Percentiles rank a stretch among this genome's conserved stretches.
Conservation (phyloP, 2,888 invertebrate genomes). For the Plagodis pulveraria region DNA sequence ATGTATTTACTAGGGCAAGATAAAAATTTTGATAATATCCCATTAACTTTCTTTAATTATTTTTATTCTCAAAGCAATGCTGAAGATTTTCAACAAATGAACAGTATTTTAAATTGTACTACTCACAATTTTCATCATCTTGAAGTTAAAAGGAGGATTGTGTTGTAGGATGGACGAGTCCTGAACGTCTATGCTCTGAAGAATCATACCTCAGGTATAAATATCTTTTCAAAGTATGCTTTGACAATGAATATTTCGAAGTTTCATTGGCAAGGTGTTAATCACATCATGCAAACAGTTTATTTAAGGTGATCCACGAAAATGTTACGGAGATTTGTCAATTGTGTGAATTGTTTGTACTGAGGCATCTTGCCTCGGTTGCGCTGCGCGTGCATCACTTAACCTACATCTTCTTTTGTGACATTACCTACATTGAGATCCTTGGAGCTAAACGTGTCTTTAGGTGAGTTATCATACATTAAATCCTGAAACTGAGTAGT, state of each 20-base stretch:
- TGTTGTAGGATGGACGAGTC: slow-evolving; percentile 62
- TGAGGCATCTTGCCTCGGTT: slow-evolving; percentile 32
- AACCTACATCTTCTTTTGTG: slow-evolving; percentile 54
- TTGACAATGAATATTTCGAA: slow-evolving; percentile 75
- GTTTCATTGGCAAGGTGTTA: slow-evolving; percentile 81
- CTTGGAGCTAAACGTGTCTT: slow-evolving; percentile 11
- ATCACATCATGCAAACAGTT: slow-evolving; percentile 80
- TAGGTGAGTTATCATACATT: slow-evolving; percentile 6
- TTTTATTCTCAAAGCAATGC: too few relatives aligned
- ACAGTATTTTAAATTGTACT: background rate
- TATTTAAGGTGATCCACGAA: slow-evolving; percentile 78
- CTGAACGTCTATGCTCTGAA: slow-evolving; percentile 69
- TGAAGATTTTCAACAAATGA: too few relatives aligned
- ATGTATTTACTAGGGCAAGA: too few relatives aligned
- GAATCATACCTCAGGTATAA: slow-evolving; percentile 67
- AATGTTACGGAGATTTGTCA: slow-evolving; percentile 75
- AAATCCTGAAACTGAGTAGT: background rate
- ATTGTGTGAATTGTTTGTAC: slow-evolving; percentile 76
- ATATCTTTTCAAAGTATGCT: slow-evolving; percentile 64
- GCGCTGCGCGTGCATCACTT: slow-evolving; percentile 51
- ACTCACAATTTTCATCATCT: slow-evolving; percentile 81
- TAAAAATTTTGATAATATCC: too few relatives aligned
- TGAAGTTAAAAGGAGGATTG: slow-evolving; percentile 41
- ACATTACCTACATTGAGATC: slow-evolving; percentile 17
- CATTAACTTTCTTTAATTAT: too few relatives aligned